These are phyloP conservation scores for Pseudoatta argentina DNA, from an alignment of 1,140 invertebrate genomes.

Conservation along the genomic window DNA sequence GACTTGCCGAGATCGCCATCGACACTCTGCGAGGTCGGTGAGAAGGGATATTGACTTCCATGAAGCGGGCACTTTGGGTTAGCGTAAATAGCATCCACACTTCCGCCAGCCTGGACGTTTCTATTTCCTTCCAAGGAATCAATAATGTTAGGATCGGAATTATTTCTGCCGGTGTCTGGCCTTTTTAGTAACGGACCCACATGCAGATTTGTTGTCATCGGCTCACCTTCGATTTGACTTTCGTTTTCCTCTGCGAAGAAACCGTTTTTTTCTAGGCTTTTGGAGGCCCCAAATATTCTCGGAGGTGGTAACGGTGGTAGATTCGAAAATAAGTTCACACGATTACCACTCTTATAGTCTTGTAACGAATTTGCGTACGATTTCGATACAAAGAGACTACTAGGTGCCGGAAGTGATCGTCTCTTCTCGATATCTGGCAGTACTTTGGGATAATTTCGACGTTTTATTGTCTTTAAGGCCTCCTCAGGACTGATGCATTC, in stretches of 20 bases:
- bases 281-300: conserved; percentile 79
- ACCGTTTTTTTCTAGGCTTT: conserved; percentile 66
- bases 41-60: conserved; percentile 55
- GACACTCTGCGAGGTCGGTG: conserved; percentile 61
- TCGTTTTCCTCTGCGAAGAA: conserved; percentile 79
- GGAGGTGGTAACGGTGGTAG: conserved; percentile 82
- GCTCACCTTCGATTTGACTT: conserved; percentile 69
- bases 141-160: conserved; percentile 78
- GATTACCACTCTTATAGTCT: conserved; percentile 72
- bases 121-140: conserved; percentile 75
- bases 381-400: conserved; percentile 73
- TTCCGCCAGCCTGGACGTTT: conserved; percentile 55
- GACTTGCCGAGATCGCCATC: conserved; percentile 71
- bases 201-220: conserved; percentile 82
- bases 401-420: conserved; percentile 82
- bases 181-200: conserved; percentile 80
- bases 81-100: conserved; percentile 68
- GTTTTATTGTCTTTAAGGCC: conserved; percentile 90
- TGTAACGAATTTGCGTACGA: conserved; percentile 73
- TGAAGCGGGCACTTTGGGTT: conserved; percentile 78
- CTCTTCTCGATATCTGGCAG: conserved; percentile 89
- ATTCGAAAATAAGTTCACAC: conserved; percentile 31
- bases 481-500: conserved; percentile 89
- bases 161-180: conserved; percentile 73
- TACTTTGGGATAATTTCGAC: conserved; percentile 93